phyloP scores from a whole-genome alignment of 2,113 vertebrate species.

The Corydoras sp. region DNA sequence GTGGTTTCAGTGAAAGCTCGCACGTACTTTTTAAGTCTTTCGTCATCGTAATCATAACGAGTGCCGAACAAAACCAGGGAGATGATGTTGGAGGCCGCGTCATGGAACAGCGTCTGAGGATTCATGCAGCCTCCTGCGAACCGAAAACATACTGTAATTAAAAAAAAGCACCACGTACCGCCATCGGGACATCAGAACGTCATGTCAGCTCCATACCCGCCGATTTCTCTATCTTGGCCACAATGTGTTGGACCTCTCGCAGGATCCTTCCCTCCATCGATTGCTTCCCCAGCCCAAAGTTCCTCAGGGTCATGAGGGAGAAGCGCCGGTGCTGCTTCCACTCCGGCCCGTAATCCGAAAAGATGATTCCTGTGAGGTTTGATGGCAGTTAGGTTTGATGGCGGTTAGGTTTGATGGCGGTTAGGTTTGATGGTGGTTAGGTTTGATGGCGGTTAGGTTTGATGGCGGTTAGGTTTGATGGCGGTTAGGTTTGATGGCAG shows the following conservation, averaged over 20 bases:
- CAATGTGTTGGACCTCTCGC: conserved; percentile 55
- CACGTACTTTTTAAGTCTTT: conserved; percentile 49
- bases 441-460: too few relatives aligned
- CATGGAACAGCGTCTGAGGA: conserved; percentile 53
- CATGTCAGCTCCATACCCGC: conserved; percentile 23
- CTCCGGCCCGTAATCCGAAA: conserved; percentile 44
- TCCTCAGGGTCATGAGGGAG: conserved; percentile 59
- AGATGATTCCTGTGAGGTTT: conserved; percentile 49
- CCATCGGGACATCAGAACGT: too few relatives aligned
- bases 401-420: too few relatives aligned
- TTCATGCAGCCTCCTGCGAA: conserved; percentile 34
- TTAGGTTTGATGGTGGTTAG: too few relatives aligned
- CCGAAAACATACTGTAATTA: neutral
- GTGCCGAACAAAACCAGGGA: conserved; percentile 58
- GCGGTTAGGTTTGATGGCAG: too few relatives aligned
- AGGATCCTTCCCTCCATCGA: conserved; percentile 66
- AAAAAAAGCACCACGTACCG: too few relatives aligned
- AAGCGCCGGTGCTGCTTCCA: conserved; percentile 71
- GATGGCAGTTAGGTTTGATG: too few relatives aligned
- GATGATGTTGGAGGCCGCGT: conserved; percentile 61
- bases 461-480: too few relatives aligned
- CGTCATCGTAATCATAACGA: conserved; percentile 57
- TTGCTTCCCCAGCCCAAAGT: conserved; percentile 75
- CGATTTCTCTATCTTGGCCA: conserved; percentile 33
- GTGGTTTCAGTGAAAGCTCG: conserved; percentile 23